These are phyloP conservation scores for Hypolimnas misippus DNA, from an alignment of 2,888 invertebrate species.

Conservation along the genomic window DNA sequence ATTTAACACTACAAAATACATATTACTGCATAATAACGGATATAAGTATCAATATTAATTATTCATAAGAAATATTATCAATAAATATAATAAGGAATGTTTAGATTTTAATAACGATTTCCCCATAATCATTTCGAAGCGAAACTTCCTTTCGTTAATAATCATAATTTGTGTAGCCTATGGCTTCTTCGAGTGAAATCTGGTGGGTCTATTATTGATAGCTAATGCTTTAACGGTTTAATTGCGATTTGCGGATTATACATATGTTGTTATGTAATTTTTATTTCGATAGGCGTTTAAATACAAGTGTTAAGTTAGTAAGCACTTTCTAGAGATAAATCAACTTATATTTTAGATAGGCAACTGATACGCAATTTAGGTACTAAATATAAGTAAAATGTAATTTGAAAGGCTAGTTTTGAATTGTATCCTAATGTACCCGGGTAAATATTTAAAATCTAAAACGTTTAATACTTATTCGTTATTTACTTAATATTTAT, in stretches of 20 bases:
- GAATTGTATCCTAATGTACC: too few species aligned
- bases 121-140: background rate
- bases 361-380: too few species aligned
- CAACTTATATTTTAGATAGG: too few species aligned
- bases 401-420: too few species aligned
- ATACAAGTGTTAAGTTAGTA: background rate
- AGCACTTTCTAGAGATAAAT: background rate
- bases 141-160: conserved; percentile 19
- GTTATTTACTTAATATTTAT: too few species aligned
- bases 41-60: background rate
- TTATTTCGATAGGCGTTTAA: background rate
- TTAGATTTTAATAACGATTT: conserved; percentile 7
- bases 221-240: background rate
- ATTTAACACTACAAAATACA: too few species aligned
- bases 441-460: too few species aligned
- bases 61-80: too few species aligned
- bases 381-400: too few species aligned
- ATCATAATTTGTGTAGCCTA: conserved; percentile 12
- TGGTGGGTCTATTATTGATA: conserved; percentile 9
- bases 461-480: too few species aligned
- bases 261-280: background rate
- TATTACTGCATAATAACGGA: background rate
- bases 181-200: conserved; percentile 22
- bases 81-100: background rate
- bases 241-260: conserved; percentile 4